These are phyloP conservation scores for Ascidia mentula DNA, from an alignment of 23 tunicate genomes.

Conservation along the genomic window DNA sequence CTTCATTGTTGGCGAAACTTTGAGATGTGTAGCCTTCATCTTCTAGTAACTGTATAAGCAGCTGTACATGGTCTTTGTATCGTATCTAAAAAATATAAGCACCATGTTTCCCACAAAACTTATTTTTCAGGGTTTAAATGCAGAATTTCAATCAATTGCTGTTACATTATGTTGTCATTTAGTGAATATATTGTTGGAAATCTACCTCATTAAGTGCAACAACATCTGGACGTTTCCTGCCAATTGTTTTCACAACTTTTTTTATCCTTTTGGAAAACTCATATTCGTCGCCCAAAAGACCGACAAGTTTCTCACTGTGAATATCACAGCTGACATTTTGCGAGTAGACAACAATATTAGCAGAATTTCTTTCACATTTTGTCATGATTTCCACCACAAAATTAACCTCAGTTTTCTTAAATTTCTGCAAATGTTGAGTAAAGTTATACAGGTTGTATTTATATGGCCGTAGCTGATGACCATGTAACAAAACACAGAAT, in stretches of 20 bases:
- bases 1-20: constrained; percentile 27
- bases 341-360: constrained; percentile 18
- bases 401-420: too few species aligned
- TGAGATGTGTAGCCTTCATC: constrained; percentile 13
- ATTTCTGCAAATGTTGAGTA: too few species aligned
- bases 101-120: not conserved
- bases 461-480: too few species aligned
- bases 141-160: not conserved
- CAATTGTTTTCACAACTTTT: not conserved
- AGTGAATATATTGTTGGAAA: not conserved
- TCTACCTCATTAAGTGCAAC: constrained; percentile 54
- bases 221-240: constrained; percentile 14
- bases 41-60: not conserved
- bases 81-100: constrained; percentile 26
- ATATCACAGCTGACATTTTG: constrained; percentile 61
- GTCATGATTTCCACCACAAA: not conserved
- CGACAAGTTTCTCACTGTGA: constrained; percentile 25
- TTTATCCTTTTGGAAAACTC: constrained; percentile 23
- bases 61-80: constrained; percentile 16
- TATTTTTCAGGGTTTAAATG: not conserved
- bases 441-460: too few species aligned
- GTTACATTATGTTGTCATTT: constrained; percentile 2
- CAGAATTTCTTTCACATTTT: not conserved
- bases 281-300: constrained; percentile 22
- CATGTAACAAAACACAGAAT: too few species aligned